Conservation (phyloP, 2,888 invertebrate species). For the Heterodera filipjevi region DNA sequence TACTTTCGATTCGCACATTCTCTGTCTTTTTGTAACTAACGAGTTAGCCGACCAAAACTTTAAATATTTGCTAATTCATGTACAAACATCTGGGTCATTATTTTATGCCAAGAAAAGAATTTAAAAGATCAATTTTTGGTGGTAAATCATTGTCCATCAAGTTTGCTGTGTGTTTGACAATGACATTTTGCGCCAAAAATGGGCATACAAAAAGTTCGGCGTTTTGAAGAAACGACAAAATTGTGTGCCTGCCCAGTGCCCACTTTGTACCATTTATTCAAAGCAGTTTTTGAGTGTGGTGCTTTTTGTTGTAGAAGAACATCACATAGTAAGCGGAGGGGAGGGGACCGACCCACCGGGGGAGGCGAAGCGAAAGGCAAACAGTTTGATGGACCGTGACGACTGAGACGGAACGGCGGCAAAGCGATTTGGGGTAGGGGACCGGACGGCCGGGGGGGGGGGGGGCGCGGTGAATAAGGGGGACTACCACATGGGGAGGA, state of each 20-base stretch:
- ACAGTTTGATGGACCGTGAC: constrained; percentile 12
- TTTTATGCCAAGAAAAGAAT: no score
- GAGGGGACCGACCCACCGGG: neutral
- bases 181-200: constrained; percentile 3
- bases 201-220: neutral
- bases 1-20: no score
- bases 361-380: constrained; percentile 3
- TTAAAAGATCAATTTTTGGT: no score
- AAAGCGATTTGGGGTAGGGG: neutral
- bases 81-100: no score
- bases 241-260: neutral
- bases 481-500: no score
- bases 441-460: neutral
- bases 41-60: no score
- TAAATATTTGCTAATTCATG: no score
- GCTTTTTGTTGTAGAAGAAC: neutral
- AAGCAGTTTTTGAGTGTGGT: neutral
- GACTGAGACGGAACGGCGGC: neutral
- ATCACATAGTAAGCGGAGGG: neutral
- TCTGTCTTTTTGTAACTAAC: no score
- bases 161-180: no score
- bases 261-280: neutral
- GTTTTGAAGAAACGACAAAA: neutral
- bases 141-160: no score
- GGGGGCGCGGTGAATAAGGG: neutral